Conservation (phyloP, 2,797 vertebrate genomes). For the Streptopelia turtur region DNA sequence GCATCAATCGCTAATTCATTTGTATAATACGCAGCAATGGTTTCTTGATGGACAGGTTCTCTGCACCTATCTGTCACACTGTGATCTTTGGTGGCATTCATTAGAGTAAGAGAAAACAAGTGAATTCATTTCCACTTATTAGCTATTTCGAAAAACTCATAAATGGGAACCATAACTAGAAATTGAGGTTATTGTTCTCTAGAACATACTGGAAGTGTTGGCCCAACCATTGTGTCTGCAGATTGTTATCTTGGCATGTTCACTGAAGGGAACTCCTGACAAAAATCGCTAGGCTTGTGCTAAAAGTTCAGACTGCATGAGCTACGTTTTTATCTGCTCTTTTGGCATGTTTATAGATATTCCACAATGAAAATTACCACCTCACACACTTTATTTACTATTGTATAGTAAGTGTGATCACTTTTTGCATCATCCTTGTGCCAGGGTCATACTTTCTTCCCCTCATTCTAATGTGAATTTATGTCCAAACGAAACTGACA, state of each 20-base stretch:
- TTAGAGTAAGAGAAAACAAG: neutral
- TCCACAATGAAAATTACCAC: neutral
- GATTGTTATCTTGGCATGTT: neutral
- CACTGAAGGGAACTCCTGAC: neutral
- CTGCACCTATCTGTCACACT: accelerated
- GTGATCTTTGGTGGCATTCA: neutral
- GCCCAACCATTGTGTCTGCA: neutral
- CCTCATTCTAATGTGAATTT: neutral
- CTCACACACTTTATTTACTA: neutral
- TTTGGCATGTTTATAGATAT: neutral
- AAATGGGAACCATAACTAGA: neutral
- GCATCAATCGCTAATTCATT: neutral
- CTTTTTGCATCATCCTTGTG: neutral
- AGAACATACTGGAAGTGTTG: neutral
- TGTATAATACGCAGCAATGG: neutral
- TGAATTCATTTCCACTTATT: neutral
- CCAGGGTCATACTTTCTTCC: neutral
- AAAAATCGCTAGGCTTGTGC: neutral
- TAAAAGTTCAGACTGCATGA: neutral
- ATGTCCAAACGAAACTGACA: neutral
- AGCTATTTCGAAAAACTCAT: neutral
- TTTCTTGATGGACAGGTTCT: neutral
- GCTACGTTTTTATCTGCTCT: neutral
- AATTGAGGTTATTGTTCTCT: neutral
- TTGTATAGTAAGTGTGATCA: neutral